These are phyloP conservation scores for Adoxophyes honmai DNA, from an alignment of 1,140 invertebrate species.

Conservation along the genomic window DNA sequence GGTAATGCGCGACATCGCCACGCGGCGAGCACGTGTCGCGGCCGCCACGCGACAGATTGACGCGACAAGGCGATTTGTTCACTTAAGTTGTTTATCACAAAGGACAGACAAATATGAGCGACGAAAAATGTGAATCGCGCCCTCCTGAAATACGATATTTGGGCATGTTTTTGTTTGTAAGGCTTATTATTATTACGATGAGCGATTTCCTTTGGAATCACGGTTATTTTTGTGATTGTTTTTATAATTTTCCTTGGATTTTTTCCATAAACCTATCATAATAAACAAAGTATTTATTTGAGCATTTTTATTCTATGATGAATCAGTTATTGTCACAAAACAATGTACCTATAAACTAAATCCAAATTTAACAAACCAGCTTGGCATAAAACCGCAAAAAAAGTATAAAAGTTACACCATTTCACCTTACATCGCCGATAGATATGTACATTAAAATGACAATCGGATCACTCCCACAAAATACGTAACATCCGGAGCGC, in stretches of 20 bases:
- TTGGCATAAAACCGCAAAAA: too few species aligned
- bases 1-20: slow-evolving; percentile 58
- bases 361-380: too few species aligned
- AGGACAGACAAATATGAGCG: slow-evolving; percentile 33
- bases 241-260: too few species aligned
- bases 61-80: slow-evolving; percentile 59
- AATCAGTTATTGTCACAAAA: too few species aligned
- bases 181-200: slow-evolving; percentile 6
- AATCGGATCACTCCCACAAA: slow-evolving; percentile 17
- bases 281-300: too few species aligned
- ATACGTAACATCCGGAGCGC: slow-evolving; percentile 43
- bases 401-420: too few species aligned
- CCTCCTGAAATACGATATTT: slow-evolving; percentile 30
- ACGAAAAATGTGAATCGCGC: slow-evolving; percentile 36
- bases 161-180: not conserved
- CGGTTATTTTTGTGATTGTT: too few species aligned
- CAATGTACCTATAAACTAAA: too few species aligned
- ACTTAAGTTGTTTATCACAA: slow-evolving; percentile 57
- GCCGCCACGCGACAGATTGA: slow-evolving; percentile 39
- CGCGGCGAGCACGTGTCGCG: slow-evolving; percentile 48
- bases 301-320: too few species aligned
- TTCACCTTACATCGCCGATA: too few species aligned
- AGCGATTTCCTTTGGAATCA: not conserved
- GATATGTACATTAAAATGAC: not conserved
- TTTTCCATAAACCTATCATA: too few species aligned